A percentile compares a stretch with the other conserved stretches of the same genome.
Evolutionary conservation across 2,888 invertebrate species (phyloP).

Genomic region (Kuschelorhynchus macadamiae): DNA sequence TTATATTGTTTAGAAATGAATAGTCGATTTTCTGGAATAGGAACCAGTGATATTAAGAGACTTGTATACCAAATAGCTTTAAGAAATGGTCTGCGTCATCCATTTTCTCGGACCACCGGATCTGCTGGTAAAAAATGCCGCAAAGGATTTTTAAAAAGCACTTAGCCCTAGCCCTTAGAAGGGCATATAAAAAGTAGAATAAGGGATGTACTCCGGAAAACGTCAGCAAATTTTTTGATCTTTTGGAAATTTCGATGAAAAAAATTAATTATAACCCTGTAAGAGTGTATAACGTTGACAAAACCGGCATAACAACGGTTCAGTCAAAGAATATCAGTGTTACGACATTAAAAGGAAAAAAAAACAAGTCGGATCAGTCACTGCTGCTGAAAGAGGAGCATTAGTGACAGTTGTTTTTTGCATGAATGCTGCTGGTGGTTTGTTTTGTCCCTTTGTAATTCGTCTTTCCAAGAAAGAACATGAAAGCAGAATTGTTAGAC

Average conservation of each 20-base stretch:
- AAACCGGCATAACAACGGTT: slow-evolving; percentile 12
- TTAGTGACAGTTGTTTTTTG: slow-evolving; percentile 41
- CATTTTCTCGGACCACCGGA: neutral
- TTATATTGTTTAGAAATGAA: slow-evolving; percentile 18
- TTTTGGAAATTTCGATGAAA: slow-evolving; percentile 16
- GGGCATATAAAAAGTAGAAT: slow-evolving; percentile 18
- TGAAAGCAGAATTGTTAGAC: too few relatives aligned
- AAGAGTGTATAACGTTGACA: slow-evolving; percentile 12
- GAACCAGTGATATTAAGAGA: neutral
- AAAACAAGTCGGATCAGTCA: slow-evolving; percentile 53
- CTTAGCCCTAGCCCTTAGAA: neutral
- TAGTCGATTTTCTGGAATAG: slow-evolving; percentile 11
- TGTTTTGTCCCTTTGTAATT: slow-evolving; percentile 37
- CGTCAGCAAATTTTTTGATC: slow-evolving; percentile 16
- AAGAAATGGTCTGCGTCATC: slow-evolving; percentile 16
- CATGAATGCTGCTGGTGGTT: slow-evolving; percentile 45
- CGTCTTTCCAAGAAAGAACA: slow-evolving; percentile 45
- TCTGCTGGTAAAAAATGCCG: slow-evolving; percentile 16
- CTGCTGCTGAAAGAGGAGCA: slow-evolving; percentile 48
- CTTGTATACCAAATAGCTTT: slow-evolving; percentile 14
- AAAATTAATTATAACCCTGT: slow-evolving; percentile 23
- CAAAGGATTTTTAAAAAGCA: neutral
- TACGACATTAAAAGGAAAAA: slow-evolving; percentile 16
- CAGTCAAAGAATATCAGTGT: slow-evolving; percentile 18
- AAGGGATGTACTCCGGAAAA: slow-evolving; percentile 22